Conservation (phyloP, 2,113 vertebrate genomes). For the Prinia subflava region DNA sequence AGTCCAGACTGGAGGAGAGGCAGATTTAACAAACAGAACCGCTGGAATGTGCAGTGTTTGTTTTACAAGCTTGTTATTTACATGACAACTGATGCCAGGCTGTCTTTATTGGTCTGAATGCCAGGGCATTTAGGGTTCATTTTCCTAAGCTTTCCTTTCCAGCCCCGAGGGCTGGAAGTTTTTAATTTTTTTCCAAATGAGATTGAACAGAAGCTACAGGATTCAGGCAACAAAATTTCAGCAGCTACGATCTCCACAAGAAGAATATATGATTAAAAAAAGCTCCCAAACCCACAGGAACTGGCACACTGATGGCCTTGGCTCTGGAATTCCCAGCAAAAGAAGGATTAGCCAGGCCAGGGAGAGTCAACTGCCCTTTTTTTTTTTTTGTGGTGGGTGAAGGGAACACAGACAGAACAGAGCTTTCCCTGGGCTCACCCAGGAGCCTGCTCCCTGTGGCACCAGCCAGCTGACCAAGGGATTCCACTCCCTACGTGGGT, state of each 20-base stretch:
- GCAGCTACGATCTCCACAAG: neutral
- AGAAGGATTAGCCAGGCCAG: neutral
- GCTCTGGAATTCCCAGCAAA: neutral
- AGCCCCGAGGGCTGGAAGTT: neutral
- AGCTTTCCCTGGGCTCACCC: neutral
- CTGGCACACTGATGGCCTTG: neutral
- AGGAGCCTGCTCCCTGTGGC: neutral
- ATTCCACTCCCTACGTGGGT: accelerated
- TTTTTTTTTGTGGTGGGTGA: neutral
- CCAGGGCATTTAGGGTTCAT: neutral
- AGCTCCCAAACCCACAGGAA: neutral
- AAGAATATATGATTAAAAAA: neutral
- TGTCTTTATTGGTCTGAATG: neutral
- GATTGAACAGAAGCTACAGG: neutral
- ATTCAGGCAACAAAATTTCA: neutral
- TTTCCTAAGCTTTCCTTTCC: neutral
- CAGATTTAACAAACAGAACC: neutral
- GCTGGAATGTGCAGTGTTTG: neutral
- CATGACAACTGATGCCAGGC: neutral
- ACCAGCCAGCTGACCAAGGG: neutral
- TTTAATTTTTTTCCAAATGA: neutral
- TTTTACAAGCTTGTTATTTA: conserved; percentile 33
- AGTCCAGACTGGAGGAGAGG: neutral
- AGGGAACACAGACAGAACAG: neutral
- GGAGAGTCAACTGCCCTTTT: neutral